Evolutionary conservation across 2,888 invertebrate species (phyloP), one percentile per base, ranked within the genome.

Genomic region (Drosophila paranaensis): DNA sequence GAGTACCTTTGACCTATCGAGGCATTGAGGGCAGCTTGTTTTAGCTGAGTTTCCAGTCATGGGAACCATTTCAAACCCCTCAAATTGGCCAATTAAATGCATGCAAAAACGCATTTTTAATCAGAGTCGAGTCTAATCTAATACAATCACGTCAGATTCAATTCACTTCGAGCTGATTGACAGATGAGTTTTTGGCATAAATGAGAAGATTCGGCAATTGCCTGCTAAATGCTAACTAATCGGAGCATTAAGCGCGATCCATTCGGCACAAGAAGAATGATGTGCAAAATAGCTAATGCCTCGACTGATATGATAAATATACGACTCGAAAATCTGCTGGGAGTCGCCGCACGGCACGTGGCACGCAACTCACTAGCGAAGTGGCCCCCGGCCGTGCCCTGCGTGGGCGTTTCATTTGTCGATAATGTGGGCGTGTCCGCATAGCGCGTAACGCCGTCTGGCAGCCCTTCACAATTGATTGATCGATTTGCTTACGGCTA

Each of bases 11-110:
- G 71, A 48, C 76, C 81, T 76, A 62, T 82, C 79, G 67, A 43
- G 20, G 30, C 39, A 35, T 33, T 46, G 33, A 16, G 48, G 56
- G 43, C 30, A 70, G 62, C 62, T 75, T 66, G 25, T 45, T 76
- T 55, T 60, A 16, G 30, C 30, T 54, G 57, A 20, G 48, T 57
- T 68, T 79, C 64, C 73, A 79, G 79, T 84, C 71, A 46, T 63
- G 53, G 57, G 61, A 78, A 58, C 73, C 75, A 87, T 88, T 83
- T 78, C 84, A 76, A 81, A 72, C 73, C 76, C 89, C 89, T 84
- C 89, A 83, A 71, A 64, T 60, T 58, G 64, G 82, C 55, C 79
- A 87, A 84, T 79, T 84, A 79, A 74, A 78, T 51, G 42, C 56
- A 73, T 74, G 79, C 73, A 68, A 81, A 87, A 82, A 43, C 13